Percentiles rank a stretch among this genome's conserved stretches.
Conservation (phyloP, 2,113 vertebrate genomes). For the Phoenicopterus ruber region DNA sequence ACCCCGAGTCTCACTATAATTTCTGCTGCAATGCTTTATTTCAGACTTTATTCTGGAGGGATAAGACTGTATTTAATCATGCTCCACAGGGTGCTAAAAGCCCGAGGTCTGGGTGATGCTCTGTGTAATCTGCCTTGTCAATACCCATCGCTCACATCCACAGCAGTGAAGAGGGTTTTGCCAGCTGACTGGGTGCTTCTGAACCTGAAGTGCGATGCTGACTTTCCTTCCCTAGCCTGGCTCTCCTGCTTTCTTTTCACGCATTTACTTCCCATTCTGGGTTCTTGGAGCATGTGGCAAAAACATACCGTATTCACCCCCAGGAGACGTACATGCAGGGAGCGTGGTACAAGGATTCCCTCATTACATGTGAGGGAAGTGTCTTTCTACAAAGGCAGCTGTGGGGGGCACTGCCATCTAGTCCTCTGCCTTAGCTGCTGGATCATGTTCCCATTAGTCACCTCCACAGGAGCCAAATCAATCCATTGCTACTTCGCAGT, state of each 20-base stretch:
- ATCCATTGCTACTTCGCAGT: neutral
- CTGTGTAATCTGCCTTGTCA: conserved; percentile 26
- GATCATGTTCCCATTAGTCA: neutral
- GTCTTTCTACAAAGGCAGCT: neutral
- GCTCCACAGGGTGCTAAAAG: conserved; percentile 44
- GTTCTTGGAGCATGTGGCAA: neutral
- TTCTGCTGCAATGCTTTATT: neutral
- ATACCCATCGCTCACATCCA: conserved; percentile 12
- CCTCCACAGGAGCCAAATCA: conserved; percentile 4
- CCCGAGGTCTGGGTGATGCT: neutral
- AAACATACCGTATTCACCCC: neutral
- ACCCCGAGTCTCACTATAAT: neutral
- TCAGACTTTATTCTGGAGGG: conserved; percentile 17
- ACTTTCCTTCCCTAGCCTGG: neutral
- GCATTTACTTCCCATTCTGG: neutral
- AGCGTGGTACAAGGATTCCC: neutral
- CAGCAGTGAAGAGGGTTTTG: conserved; percentile 4
- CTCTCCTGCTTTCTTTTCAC: neutral
- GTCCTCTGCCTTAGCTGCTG: neutral
- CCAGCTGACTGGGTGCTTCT: neutral
- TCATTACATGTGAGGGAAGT: neutral
- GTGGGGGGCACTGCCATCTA: neutral
- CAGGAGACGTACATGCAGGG: accelerated
- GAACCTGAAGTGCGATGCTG: neutral
- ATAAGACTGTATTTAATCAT: neutral